Conservation (phyloP, 2,797 vertebrate species). For the Oreochromis grahami region DNA sequence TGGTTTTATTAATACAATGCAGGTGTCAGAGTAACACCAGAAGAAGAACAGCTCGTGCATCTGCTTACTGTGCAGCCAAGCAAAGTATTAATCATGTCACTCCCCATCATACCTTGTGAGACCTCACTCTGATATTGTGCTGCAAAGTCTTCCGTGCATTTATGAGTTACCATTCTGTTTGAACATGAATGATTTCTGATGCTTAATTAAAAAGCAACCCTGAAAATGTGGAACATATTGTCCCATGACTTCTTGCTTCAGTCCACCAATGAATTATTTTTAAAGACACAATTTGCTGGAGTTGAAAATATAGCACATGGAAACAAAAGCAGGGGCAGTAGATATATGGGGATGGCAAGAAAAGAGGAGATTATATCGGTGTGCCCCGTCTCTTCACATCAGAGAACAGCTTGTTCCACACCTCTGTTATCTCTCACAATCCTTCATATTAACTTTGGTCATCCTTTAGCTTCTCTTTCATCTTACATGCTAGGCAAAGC, state of each 20-base stretch:
- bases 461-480: conserved; percentile 35
- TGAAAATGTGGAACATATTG: background rate
- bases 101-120: background rate
- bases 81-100: background rate
- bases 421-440: conserved; percentile 42
- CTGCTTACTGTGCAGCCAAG: background rate
- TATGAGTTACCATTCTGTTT: background rate
- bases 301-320: conserved; percentile 16
- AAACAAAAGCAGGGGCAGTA: conserved; percentile 27
- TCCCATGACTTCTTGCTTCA: background rate
- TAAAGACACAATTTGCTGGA: conserved; percentile 3
- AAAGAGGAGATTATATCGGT: conserved; percentile 35
- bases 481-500: background rate
- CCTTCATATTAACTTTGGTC: conserved; percentile 28
- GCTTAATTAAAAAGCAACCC: background rate
- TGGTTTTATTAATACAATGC: background rate
- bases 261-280: conserved; percentile 4
- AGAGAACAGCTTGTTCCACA: conserved; percentile 26
- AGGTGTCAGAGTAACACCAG: background rate
- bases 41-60: background rate
- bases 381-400: background rate
- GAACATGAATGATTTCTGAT: background rate
- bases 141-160: background rate
- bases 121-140: background rate
- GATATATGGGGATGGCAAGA: conserved; percentile 23